phyloP scores from a whole-genome alignment of 2,797 vertebrate species.

The Peromyscus attwateri region DNA sequence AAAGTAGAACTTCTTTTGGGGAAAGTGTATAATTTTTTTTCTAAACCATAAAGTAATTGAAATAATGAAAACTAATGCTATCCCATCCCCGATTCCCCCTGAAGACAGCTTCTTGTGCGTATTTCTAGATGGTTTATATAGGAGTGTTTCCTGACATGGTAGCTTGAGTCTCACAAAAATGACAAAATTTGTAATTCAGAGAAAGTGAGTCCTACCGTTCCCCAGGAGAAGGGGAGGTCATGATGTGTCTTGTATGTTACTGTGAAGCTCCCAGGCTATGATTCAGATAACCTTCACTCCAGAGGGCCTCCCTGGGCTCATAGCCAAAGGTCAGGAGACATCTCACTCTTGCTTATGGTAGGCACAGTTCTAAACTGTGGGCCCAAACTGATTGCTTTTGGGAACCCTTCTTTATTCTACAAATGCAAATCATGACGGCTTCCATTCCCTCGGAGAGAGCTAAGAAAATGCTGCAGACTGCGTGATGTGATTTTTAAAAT shows the following conservation, averaged over 20 bases:
- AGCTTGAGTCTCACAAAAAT: not conserved
- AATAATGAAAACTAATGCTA: not conserved
- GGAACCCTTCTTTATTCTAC: not conserved
- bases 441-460: rapidly evolving
- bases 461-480: not conserved
- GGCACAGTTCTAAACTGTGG: not conserved
- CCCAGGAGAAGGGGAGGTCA: not conserved
- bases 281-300: not conserved
- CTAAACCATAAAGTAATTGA: not conserved
- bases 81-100: not conserved
- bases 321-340: not conserved
- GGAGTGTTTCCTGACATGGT: not conserved
- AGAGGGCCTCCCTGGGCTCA: not conserved
- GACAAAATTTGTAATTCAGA: not conserved
- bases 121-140: not conserved
- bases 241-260: not conserved
- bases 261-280: not conserved
- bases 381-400: not conserved
- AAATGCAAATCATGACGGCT: not conserved
- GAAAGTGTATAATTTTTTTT: not conserved
- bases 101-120: not conserved
- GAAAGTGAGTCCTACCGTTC: not conserved
- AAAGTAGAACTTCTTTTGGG: not conserved
- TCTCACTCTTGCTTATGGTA: not conserved
- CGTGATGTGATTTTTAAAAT: not conserved